Conservation (phyloP, 1,140 invertebrate species). For the Hyles euphorbiae region DNA sequence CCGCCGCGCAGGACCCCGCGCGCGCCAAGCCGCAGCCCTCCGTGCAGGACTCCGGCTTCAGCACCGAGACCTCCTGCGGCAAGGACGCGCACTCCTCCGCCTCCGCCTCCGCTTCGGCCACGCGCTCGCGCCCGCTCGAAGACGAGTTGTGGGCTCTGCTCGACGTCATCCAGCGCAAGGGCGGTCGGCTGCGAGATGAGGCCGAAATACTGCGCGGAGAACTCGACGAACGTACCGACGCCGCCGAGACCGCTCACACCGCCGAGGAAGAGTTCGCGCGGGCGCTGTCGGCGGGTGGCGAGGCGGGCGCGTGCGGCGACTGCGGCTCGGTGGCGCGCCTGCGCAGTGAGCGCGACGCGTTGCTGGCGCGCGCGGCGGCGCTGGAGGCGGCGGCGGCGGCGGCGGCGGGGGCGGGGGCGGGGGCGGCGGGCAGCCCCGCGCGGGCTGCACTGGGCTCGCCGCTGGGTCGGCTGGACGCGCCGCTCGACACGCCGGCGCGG, state of each 20-base stretch:
- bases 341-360: constrained; percentile 81
- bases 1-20: constrained; percentile 75
- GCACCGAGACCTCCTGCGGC: constrained; percentile 86
- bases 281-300: constrained; percentile 75
- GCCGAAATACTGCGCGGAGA: constrained; percentile 68
- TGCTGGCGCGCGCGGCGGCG: constrained; percentile 82
- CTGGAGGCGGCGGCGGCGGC: constrained; percentile 77
- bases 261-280: constrained; percentile 71
- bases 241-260: constrained; percentile 50
- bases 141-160: constrained; percentile 90
- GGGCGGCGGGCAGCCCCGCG: constrained; percentile 63
- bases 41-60: constrained; percentile 90
- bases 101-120: constrained; percentile 59
- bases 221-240: constrained; percentile 61
- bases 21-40: constrained; percentile 80
- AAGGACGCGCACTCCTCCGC: constrained; percentile 83
- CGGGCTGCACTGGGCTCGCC: constrained; percentile 24
- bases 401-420: constrained; percentile 70
- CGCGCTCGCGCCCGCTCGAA: constrained; percentile 73
- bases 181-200: constrained; percentile 84
- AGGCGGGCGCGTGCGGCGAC: constrained; percentile 81
- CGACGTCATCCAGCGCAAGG: constrained; percentile 89
- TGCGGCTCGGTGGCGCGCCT: constrained; percentile 74
- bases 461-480: constrained; percentile 73
- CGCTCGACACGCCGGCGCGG: constrained; percentile 72